phyloP scores from a whole-genome alignment of 2,113 vertebrate genomes.

The Vidua chalybeata region DNA sequence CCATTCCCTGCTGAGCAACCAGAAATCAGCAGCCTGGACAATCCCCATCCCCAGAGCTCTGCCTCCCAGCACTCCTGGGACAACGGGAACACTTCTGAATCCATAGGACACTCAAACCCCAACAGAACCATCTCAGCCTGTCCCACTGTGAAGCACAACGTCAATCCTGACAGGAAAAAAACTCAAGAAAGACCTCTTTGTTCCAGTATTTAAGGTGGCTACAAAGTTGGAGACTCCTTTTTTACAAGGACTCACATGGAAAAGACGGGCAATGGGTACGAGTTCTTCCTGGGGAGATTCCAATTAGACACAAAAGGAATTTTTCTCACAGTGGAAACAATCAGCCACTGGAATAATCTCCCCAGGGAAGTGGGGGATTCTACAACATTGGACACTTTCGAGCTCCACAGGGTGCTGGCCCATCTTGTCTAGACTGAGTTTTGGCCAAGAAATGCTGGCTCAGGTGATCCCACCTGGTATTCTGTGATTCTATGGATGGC shows the following conservation, averaged over 20 bases:
- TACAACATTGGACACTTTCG: fast-evolving
- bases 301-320: not conserved
- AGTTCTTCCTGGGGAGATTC: not conserved
- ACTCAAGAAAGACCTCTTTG: not conserved
- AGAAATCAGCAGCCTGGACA: not conserved
- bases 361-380: not conserved
- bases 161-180: not conserved
- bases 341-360: not conserved
- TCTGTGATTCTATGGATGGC: not conserved
- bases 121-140: not conserved
- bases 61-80: not conserved
- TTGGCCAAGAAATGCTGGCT: not conserved
- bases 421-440: fast-evolving
- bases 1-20: not conserved
- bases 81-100: not conserved
- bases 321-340: not conserved
- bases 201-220: too few relatives aligned
- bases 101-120: not conserved
- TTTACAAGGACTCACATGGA: not conserved
- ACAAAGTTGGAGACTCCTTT: too few relatives aligned
- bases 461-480: not conserved
- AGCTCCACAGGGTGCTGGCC: not conserved
- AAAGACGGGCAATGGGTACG: fast-evolving
- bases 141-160: not conserved
- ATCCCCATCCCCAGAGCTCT: not conserved